A percentile compares a stretch with the other conserved stretches of the same genome.
These are phyloP conservation scores for Caerostris extrusa DNA, from an alignment of 1,140 invertebrate species.

Conservation along the genomic window DNA sequence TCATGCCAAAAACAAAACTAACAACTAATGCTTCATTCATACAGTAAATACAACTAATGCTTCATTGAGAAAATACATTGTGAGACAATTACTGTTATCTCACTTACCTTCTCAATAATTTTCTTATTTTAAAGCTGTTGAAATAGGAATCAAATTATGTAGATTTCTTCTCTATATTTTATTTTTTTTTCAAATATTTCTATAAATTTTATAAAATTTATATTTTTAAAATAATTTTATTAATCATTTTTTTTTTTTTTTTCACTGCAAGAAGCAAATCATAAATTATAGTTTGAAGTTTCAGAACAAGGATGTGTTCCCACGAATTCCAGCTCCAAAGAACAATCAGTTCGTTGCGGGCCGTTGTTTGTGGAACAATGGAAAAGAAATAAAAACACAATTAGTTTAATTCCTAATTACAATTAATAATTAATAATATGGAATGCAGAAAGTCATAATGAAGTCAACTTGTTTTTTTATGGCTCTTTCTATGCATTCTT, in stretches of 20 bases:
- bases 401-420: not conserved
- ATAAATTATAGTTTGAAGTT: not conserved
- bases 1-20: too few species aligned
- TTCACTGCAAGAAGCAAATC: not conserved
- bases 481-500: too few species aligned
- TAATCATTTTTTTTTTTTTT: not conserved
- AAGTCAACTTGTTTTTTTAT: too few species aligned
- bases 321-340: not conserved
- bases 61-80: not conserved
- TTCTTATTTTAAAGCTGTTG: not conserved
- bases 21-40: too few species aligned
- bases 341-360: constrained; percentile 22
- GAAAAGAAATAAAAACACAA: not conserved
- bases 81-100: not conserved
- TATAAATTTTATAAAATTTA: not conserved
- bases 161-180: not conserved
- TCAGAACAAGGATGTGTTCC: not conserved
- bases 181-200: not conserved
- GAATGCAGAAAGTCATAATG: too few species aligned
- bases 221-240: not conserved
- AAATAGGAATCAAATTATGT: constrained; percentile 1
- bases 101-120: not conserved
- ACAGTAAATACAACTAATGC: not conserved
- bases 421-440: too few species aligned
- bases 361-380: constrained; percentile 9